Percentiles rank a stretch among this genome's conserved stretches.
Evolutionary conservation across 1,140 invertebrate genomes (phyloP).

Genomic region (Aphelenchoides fujianensis): DNA sequence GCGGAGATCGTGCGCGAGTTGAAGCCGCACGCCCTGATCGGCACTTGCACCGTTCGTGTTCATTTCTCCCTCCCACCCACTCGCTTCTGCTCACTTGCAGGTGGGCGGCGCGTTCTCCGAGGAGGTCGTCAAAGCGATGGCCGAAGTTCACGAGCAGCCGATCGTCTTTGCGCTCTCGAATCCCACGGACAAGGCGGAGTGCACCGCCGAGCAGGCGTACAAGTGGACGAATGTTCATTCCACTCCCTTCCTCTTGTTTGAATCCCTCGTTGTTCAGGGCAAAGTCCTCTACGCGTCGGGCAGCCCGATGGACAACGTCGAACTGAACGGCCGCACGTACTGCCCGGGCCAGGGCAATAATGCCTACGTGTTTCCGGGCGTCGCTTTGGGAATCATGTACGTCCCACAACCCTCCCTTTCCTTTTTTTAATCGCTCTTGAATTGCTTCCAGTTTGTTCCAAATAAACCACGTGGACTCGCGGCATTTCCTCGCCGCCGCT

Average conservation of each 20-base stretch:
- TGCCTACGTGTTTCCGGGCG: constrained; percentile 90
- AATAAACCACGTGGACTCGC: constrained; percentile 81
- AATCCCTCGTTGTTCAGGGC: constrained; percentile 68
- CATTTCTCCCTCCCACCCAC: too few species aligned
- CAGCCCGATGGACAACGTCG: constrained; percentile 81
- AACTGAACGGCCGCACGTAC: constrained; percentile 74
- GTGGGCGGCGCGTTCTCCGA: constrained; percentile 81
- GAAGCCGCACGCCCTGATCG: constrained; percentile 80
- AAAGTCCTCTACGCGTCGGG: constrained; percentile 84
- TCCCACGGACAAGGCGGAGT: constrained; percentile 91
- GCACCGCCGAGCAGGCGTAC: constrained; percentile 87
- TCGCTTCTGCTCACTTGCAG: too few species aligned
- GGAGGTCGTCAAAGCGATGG: constrained; percentile 80
- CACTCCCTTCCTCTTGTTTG: neutral
- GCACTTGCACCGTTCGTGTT: constrained; percentile 75
- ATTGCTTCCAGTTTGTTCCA: constrained; percentile 66
- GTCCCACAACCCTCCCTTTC: too few species aligned
- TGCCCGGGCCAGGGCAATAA: constrained; percentile 92
- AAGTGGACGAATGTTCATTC: constrained; percentile 74
- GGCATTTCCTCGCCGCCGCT: constrained; percentile 83
- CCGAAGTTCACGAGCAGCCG: constrained; percentile 77
- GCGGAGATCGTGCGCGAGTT: constrained; percentile 75
- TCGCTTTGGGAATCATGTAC: constrained; percentile 81
- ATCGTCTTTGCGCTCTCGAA: constrained; percentile 93
- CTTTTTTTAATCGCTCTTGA: too few species aligned